Base-by-base conservation (phyloP, 2,888 invertebrate genomes). In the Hyppa rectilinea region DNA sequence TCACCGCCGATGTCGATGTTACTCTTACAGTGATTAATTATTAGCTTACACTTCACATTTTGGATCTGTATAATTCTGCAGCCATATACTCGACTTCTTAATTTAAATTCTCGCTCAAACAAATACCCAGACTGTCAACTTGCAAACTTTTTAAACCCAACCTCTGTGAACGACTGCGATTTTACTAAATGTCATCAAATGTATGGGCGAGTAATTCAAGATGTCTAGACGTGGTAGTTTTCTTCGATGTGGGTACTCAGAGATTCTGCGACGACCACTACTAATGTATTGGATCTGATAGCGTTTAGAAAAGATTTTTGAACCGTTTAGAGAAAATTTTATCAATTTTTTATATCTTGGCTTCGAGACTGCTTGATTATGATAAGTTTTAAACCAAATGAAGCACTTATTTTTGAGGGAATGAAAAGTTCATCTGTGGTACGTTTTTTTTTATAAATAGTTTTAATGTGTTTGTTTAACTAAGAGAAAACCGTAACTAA, bases 171-270 rank as follows among this genome's bases (percentile, higher is more conserved):
- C 20, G 49, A 78, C 29, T 50, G 50, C 40, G 23, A 47, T 65
- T 72, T 47, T 47, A 64, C 29, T 52, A 59, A 60, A 56, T 40
- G 36, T 49, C 66, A 26, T 47, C 70, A 52, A 66, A 63, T 64
- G 29, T 63, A 66, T 65, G 36, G 43, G 49, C 49, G 65, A 80
- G 59, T 63, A 52, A 66, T 62, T 61, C 61, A 69, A 76, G 63
- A 61, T 53, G 78, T 78, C 78, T 78, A 78, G 78, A 78, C 78
- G 23, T 20, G 31, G 49, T 53, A 59, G 61, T 75, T 75, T 45
- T 47, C 58, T 47, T 23, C 38, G 29, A 62, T n/a, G 26, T 58
- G 26, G 34, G 20, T 71, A 53, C 79, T 80, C 17, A 34, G 34
- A 58, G 68, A 61, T 64, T 68, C 66, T 49, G 36, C n/a, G 53